Conservation (phyloP, 2,113 vertebrate species). For the Eubucco bourcierii region DNA sequence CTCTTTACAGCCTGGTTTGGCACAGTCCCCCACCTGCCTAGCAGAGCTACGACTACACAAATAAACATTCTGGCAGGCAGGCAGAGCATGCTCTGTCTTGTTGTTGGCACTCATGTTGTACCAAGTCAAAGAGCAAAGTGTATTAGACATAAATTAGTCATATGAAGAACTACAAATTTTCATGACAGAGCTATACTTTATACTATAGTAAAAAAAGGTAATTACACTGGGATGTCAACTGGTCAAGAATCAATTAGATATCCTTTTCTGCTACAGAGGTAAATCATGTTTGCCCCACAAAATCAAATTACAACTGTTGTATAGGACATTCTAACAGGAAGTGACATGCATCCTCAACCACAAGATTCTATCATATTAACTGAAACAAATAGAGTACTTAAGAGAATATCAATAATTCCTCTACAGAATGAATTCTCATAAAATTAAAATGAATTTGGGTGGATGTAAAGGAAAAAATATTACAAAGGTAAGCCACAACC, state of each 20-base stretch:
- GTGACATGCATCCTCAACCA: background rate
- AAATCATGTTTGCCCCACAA: background rate
- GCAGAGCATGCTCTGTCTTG: background rate
- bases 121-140: background rate
- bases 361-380: background rate
- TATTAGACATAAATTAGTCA: background rate
- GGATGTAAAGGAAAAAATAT: background rate
- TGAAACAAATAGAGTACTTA: background rate
- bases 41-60: background rate
- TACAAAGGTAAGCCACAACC: background rate
- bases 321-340: background rate
- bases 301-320: background rate
- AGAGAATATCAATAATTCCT: background rate
- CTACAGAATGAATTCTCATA: background rate
- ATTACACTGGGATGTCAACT: background rate
- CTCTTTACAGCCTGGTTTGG: background rate
- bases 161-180: background rate
- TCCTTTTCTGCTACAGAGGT: background rate
- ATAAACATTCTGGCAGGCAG: background rate
- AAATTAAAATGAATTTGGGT: background rate
- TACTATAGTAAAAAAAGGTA: background rate
- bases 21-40: background rate
- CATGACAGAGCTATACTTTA: background rate
- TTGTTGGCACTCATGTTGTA: fast-evolving
- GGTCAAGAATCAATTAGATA: background rate